Percentiles rank a stretch among this genome's conserved stretches.
phyloP scores from a whole-genome alignment of 2,797 vertebrate species.

The Fistularia commersonii region DNA sequence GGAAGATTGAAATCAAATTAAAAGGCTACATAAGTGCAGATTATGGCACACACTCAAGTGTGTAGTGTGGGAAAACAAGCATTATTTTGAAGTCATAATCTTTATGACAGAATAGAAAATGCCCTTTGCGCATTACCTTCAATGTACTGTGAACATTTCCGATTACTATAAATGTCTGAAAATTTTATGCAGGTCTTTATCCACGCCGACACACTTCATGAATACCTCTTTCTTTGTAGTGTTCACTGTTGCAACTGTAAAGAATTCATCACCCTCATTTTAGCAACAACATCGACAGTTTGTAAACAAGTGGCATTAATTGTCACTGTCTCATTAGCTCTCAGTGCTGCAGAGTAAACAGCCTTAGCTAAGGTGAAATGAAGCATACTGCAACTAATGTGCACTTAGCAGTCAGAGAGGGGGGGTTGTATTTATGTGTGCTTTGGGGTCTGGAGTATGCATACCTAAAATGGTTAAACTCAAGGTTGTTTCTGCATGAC shows the following conservation, averaged over 20 bases:
- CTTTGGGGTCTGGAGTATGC: conserved; percentile 1
- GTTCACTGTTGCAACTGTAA: conserved; percentile 7
- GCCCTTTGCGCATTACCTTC: conserved; percentile 1
- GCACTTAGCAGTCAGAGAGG: conserved; percentile 32
- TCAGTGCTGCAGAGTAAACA: conserved; percentile 52
- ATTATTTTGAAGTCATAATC: too few relatives aligned
- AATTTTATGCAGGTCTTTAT: not conserved
- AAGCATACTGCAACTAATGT: conserved; percentile 53
- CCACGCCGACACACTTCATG: not conserved
- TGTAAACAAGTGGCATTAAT: conserved; percentile 58
- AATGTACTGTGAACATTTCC: conserved; percentile 11
- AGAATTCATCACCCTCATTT: conserved; percentile 22
- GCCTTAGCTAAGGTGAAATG: conserved; percentile 55
- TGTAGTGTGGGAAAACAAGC: too few relatives aligned
- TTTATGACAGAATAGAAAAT: too few relatives aligned
- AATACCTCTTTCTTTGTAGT: not conserved
- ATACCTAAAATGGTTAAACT: conserved; percentile 9
- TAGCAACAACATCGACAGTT: conserved; percentile 21
- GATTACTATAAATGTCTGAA: too few relatives aligned
- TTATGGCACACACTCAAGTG: too few relatives aligned
- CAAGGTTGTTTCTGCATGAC: conserved; percentile 32
- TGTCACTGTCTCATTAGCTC: conserved; percentile 55
- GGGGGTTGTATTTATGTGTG: conserved; percentile 11
- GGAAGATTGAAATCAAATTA: too few relatives aligned
- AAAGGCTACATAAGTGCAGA: too few relatives aligned